Conservation (phyloP, 2,888 invertebrate genomes). For the Brachyptera risi region DNA sequence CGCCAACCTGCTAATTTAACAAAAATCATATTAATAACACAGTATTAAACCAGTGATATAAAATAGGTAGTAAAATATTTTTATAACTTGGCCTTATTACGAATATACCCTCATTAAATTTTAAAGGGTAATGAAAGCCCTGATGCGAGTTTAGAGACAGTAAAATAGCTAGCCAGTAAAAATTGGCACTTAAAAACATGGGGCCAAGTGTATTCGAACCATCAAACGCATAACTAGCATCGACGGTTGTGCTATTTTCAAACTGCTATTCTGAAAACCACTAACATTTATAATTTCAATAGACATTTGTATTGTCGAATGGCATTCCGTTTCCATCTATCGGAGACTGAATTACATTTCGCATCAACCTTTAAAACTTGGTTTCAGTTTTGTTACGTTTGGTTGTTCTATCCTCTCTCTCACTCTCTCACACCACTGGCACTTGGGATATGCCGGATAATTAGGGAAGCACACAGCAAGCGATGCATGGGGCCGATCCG, state of each 20-base stretch:
- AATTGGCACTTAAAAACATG: constrained; percentile 15
- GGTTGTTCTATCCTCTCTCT: constrained; percentile 40
- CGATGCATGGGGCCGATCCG: neutral
- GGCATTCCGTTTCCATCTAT: neutral
- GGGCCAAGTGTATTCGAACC: neutral
- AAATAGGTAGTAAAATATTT: constrained; percentile 11
- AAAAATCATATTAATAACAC: constrained; percentile 19
- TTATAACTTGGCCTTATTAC: constrained; percentile 18
- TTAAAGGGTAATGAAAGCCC: constrained; percentile 16
- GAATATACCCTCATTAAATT: constrained; percentile 7
- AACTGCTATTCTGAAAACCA: constrained; percentile 15
- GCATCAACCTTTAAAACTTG: constrained; percentile 17
- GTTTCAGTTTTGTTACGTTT: too few species aligned
- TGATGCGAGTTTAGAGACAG: constrained; percentile 18
- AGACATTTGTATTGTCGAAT: constrained; percentile 18
- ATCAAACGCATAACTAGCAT: constrained; percentile 18
- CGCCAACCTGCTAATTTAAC: constrained; percentile 2
- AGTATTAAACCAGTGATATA: neutral
- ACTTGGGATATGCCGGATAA: constrained; percentile 38
- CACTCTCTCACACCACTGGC: constrained; percentile 41
- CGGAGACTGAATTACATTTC: neutral
- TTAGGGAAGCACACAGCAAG: constrained; percentile 34
- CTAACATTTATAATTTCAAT: constrained; percentile 21
- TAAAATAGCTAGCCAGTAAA: constrained; percentile 21
- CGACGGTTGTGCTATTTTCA: constrained; percentile 3